phyloP scores from a whole-genome alignment of 2,888 invertebrate species.

The Eremobia ochroleuca region DNA sequence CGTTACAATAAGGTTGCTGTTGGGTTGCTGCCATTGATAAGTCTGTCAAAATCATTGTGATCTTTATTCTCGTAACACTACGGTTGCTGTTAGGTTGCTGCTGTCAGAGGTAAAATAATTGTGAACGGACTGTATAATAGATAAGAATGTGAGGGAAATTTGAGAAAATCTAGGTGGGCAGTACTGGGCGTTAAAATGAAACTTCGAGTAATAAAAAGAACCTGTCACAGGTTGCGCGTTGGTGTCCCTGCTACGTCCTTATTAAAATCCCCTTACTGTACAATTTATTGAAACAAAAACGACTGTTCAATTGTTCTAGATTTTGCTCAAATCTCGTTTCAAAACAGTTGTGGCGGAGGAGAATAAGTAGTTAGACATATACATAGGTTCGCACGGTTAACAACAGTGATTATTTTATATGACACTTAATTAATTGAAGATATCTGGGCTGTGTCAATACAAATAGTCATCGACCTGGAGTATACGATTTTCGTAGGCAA shows the following conservation, averaged over 20 bases:
- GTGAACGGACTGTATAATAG: too few relatives aligned
- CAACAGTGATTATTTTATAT: conserved; percentile 25
- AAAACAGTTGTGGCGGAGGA: too few relatives aligned
- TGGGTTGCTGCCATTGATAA: neutral
- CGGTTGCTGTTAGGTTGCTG: too few relatives aligned
- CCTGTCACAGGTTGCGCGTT: neutral
- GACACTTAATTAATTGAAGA: neutral
- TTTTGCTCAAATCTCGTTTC: conserved; percentile 16
- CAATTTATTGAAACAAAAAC: neutral
- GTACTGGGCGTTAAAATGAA: neutral
- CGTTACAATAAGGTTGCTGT: neutral
- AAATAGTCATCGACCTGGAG: conserved; percentile 17
- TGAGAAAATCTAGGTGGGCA: conserved; percentile 4
- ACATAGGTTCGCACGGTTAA: too few relatives aligned
- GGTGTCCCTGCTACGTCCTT: neutral
- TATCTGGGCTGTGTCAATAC: neutral
- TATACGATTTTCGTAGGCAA: neutral
- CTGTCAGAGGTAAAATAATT: too few relatives aligned
- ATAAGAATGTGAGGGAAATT: conserved; percentile 5
- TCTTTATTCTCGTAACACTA: too few relatives aligned
- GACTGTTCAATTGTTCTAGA: neutral
- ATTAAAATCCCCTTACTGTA: neutral
- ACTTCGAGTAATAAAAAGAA: neutral
- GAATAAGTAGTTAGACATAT: too few relatives aligned
- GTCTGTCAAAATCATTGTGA: too few relatives aligned